A percentile compares a stretch with the other conserved stretches of the same genome.
These are phyloP conservation scores for Neostethus bicornis DNA, from an alignment of 2,797 vertebrate genomes.

Conservation along the genomic window DNA sequence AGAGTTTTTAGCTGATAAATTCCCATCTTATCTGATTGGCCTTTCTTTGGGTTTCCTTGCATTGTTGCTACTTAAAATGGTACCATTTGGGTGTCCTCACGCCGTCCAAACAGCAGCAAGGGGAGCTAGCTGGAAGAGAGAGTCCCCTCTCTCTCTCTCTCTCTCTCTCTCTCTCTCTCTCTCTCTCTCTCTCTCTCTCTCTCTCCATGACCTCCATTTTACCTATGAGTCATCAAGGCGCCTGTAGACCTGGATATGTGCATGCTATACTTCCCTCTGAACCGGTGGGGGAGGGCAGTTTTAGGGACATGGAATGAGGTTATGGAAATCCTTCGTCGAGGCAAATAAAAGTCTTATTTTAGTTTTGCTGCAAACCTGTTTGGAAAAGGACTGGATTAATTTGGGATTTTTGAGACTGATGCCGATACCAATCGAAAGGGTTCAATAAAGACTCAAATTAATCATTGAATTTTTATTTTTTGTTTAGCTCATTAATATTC, in stretches of 20 bases:
- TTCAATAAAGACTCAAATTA: too few relatives aligned
- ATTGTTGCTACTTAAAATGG: constrained; percentile 67
- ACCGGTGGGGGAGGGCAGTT: constrained; percentile 31
- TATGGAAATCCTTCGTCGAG: constrained; percentile 32
- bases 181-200: background rate
- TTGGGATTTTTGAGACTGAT: too few relatives aligned
- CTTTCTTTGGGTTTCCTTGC: constrained; percentile 73
- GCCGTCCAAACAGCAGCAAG: constrained; percentile 52
- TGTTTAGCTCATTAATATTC: too few relatives aligned
- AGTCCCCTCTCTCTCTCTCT: constrained; percentile 11
- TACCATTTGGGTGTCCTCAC: constrained; percentile 54
- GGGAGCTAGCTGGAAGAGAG: constrained; percentile 57
- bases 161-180: background rate
- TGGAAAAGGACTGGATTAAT: too few relatives aligned
- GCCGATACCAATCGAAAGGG: too few relatives aligned
- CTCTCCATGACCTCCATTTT: constrained; percentile 69
- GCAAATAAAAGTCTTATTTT: constrained; percentile 2
- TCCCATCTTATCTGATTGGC: constrained; percentile 72
- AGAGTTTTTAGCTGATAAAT: constrained; percentile 50
- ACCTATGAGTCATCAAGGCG: constrained; percentile 70
- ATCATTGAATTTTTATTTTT: too few relatives aligned
- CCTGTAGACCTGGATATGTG: constrained; percentile 37
- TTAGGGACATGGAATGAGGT: constrained; percentile 1
- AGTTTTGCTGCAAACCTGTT: too few relatives aligned
- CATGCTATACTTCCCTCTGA: constrained; percentile 54